Evolutionary conservation across 1,140 invertebrate species (phyloP).

Genomic region (Bombus confusus): DNA sequence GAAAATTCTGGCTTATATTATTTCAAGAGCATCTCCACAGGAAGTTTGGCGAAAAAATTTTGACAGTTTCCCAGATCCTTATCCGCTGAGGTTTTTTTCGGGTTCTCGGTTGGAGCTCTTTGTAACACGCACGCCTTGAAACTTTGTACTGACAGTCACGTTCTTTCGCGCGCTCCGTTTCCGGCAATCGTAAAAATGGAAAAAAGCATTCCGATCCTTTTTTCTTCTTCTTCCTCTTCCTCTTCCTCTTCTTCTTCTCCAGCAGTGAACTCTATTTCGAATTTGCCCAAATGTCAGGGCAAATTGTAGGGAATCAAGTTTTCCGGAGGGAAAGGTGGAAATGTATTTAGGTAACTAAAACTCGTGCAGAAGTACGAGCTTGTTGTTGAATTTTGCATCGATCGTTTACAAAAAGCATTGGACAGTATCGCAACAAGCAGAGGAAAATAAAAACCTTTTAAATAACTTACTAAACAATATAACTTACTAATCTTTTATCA

Average conservation of each 20-base stretch:
- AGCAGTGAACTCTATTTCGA: not conserved
- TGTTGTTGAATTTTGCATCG: not conserved
- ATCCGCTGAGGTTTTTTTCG: not conserved
- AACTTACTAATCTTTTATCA: no score
- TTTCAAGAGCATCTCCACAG: constrained; percentile 7
- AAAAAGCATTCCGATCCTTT: not conserved
- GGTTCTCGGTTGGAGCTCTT: not conserved
- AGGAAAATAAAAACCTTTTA: not conserved
- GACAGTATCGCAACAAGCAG: no score
- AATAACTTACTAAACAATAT: not conserved
- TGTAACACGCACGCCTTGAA: constrained; percentile 35
- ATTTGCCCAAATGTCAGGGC: not conserved
- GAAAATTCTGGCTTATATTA: constrained; percentile 33
- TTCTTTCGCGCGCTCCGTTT: constrained; percentile 4
- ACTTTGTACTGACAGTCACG: constrained; percentile 44
- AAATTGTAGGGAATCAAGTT: not conserved
- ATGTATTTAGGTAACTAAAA: no score
- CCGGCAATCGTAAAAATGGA: constrained; percentile 38
- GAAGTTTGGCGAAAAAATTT: constrained; percentile 10
- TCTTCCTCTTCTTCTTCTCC: not conserved
- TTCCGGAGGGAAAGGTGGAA: not conserved
- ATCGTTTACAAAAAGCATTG: not conserved
- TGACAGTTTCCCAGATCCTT: constrained; percentile 21
- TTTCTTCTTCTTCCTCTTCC: no score
- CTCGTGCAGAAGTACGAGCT: not conserved